Percentiles rank a stretch among this genome's conserved stretches.
These are phyloP conservation scores for Amphipoea lucens DNA, from an alignment of 2,888 invertebrate species.

Conservation along the genomic window DNA sequence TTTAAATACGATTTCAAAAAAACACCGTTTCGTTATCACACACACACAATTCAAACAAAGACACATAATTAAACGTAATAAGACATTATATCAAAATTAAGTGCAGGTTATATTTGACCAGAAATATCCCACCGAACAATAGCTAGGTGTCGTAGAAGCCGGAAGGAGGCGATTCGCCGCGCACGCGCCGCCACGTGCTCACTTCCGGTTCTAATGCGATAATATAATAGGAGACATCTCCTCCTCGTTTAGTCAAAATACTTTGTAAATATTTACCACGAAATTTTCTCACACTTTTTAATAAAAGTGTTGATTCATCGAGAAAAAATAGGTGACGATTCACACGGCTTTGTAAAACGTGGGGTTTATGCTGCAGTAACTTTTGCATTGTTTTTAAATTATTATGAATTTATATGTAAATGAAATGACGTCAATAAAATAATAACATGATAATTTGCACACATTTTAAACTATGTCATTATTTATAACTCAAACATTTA, in stretches of 20 bases:
- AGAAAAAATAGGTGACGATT: constrained; percentile 39
- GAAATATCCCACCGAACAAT: constrained; percentile 58
- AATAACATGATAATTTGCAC: background rate
- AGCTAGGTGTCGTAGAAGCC: constrained; percentile 72
- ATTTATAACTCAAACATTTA: background rate
- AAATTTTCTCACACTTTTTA: constrained; percentile 78
- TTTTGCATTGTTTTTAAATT: background rate
- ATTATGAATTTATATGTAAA: background rate
- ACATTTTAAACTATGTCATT: background rate
- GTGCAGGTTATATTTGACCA: constrained; percentile 53
- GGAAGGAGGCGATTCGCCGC: constrained; percentile 87
- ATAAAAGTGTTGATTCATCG: constrained; percentile 42
- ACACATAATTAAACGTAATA: constrained; percentile 29
- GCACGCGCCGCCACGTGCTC: constrained; percentile 86
- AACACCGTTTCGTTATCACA: constrained; percentile 29
- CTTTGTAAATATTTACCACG: constrained; percentile 71
- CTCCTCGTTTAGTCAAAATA: constrained; percentile 79
- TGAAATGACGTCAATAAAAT: background rate
- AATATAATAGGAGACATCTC: constrained; percentile 90
- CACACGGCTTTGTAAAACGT: constrained; percentile 41
- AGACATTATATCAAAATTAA: constrained; percentile 50
- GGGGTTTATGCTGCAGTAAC: background rate
- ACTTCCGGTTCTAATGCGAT: constrained; percentile 87
- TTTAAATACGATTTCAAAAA: background rate
- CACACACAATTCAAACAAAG: constrained; percentile 17